A percentile compares a stretch with the other conserved stretches of the same genome.
Conservation (phyloP, 2,113 vertebrate species). For the Atractosteus spatula region DNA sequence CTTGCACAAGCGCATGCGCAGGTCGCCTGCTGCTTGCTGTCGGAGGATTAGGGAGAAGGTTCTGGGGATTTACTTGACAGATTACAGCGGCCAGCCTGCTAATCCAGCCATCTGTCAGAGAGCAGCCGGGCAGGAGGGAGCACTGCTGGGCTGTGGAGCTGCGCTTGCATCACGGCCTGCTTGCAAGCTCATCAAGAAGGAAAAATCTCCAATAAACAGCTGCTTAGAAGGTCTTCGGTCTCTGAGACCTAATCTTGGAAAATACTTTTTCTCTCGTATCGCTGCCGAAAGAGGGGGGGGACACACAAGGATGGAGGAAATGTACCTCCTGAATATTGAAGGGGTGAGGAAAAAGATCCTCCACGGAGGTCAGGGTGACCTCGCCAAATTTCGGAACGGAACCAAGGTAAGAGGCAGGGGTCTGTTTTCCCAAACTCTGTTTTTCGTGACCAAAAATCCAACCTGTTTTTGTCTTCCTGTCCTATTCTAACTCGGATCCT, state of each 20-base stretch:
- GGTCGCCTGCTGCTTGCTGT: slow-evolving; percentile 33
- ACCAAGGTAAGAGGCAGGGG: slow-evolving; percentile 68
- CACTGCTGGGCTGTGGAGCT: neutral
- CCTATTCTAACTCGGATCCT: no score
- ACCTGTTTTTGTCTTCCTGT: no score
- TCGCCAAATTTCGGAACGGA: slow-evolving; percentile 74
- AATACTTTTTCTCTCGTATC: neutral
- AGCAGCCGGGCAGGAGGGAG: slow-evolving; percentile 47
- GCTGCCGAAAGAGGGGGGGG: neutral
- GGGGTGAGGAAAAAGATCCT: slow-evolving; percentile 83
- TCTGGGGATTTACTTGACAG: slow-evolving; percentile 59
- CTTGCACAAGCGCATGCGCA: neutral
- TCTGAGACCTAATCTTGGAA: neutral
- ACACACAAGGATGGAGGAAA: slow-evolving; percentile 68
- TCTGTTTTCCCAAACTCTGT: no score
- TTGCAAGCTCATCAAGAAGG: slow-evolving; percentile 21
- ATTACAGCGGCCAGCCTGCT: slow-evolving; percentile 63
- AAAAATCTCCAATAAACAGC: neutral
- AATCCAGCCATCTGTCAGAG: slow-evolving; percentile 77
- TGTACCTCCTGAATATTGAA: slow-evolving; percentile 66
- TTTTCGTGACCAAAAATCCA: no score
- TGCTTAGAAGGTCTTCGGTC: neutral
- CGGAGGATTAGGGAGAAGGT: slow-evolving; percentile 50
- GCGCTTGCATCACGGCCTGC: neutral
- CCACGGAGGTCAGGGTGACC: slow-evolving; percentile 66